Percentiles rank a stretch among this genome's conserved stretches.
phyloP scores from a whole-genome alignment of 2,113 vertebrate species.

The Polypterus senegalus region DNA sequence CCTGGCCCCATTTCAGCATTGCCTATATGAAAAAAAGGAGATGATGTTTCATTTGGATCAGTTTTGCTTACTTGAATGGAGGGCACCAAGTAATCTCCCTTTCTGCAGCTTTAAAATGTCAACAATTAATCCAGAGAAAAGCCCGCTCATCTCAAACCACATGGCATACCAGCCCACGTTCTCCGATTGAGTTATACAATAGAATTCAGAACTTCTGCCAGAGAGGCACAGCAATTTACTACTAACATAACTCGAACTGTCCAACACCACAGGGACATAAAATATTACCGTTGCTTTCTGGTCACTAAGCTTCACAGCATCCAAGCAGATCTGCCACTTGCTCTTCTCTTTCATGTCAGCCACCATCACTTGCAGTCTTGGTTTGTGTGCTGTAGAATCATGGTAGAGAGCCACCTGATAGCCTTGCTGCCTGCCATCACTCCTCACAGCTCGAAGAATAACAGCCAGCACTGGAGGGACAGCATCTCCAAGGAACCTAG shows the following conservation, averaged over 20 bases:
- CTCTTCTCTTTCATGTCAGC: slow-evolving; percentile 33
- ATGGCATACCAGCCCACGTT: too few relatives aligned
- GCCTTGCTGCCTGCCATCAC: slow-evolving; percentile 24
- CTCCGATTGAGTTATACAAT: too few relatives aligned
- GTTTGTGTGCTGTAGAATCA: slow-evolving; percentile 17
- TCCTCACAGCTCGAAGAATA: slow-evolving; percentile 21
- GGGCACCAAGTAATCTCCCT: too few relatives aligned
- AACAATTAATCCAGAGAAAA: too few relatives aligned
- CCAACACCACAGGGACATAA: not conserved
- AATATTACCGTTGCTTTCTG: slow-evolving; percentile 34
- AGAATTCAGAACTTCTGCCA: too few relatives aligned
- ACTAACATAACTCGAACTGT: too few relatives aligned
- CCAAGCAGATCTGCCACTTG: slow-evolving; percentile 35
- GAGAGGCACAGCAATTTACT: too few relatives aligned
- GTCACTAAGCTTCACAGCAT: slow-evolving; percentile 24
- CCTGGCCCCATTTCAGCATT: slow-evolving; percentile 28
- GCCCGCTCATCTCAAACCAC: too few relatives aligned
- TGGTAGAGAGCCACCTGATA: slow-evolving; percentile 25
- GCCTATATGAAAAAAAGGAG: not conserved
- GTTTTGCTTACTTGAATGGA: too few relatives aligned
- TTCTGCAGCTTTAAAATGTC: too few relatives aligned
- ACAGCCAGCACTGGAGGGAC: slow-evolving; percentile 21
- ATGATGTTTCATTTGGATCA: not conserved
- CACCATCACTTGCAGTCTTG: slow-evolving; percentile 27
- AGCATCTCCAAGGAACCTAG: slow-evolving; percentile 24